Conservation (phyloP, 2,888 invertebrate species). For the Dynastes maya region DNA sequence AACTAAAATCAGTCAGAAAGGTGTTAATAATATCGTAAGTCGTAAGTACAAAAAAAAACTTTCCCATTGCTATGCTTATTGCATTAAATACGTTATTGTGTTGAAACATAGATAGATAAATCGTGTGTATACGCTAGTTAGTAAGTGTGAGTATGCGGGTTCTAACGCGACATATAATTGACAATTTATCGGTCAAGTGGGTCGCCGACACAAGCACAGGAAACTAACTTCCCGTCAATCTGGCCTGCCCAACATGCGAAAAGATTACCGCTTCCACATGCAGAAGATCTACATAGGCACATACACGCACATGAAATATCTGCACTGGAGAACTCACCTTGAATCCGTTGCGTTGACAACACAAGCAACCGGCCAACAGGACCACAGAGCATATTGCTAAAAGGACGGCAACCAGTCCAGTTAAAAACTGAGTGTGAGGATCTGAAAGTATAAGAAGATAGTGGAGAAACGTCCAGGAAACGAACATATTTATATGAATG, state of each 20-base stretch:
- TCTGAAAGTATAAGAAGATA: conserved; percentile 60
- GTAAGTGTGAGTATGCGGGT: conserved; percentile 30
- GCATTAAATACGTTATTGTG: no score
- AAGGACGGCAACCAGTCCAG: conserved; percentile 66
- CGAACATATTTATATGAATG: no score
- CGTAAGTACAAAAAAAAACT: no score
- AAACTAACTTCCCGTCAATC: conserved; percentile 48
- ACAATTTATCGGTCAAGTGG: conserved; percentile 46
- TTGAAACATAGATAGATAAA: neutral
- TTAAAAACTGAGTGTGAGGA: conserved; percentile 66
- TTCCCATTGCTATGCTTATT: no score
- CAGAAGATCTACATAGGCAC: conserved; percentile 32
- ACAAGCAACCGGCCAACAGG: conserved; percentile 67
- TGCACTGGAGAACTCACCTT: conserved; percentile 64
- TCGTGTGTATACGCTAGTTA: neutral
- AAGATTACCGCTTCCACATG: conserved; percentile 45
- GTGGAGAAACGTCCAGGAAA: neutral
- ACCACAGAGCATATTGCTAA: conserved; percentile 69
- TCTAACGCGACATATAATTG: conserved; percentile 38
- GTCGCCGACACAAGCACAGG: conserved; percentile 47
- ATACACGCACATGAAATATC: conserved; percentile 16
- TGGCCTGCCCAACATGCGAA: conserved; percentile 35
- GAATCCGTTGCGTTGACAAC: conserved; percentile 70
- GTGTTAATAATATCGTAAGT: no score
- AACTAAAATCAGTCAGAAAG: no score